phyloP scores from a whole-genome alignment of 2,888 invertebrate species.

The Lasioglossum vierecki region DNA sequence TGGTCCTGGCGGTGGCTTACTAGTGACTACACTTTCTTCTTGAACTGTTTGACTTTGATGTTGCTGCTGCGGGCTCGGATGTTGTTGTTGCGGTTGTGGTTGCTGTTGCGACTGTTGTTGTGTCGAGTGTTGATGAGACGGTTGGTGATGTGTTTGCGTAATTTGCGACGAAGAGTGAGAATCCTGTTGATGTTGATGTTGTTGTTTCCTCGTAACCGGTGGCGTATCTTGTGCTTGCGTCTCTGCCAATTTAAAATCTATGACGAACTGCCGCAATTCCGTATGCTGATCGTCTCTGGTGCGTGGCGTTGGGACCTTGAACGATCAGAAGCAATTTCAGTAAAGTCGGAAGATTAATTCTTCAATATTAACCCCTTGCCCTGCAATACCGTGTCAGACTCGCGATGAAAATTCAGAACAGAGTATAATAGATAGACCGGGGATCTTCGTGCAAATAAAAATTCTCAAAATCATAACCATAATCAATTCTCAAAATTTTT shows the following conservation, averaged over 20 bases:
- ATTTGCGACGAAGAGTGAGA: conserved; percentile 64
- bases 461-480: too few species aligned
- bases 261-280: conserved; percentile 91
- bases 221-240: conserved; percentile 75
- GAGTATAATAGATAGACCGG: too few species aligned
- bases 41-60: conserved; percentile 81
- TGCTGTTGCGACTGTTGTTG: conserved; percentile 68
- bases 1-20: conserved; percentile 77
- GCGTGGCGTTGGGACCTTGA: conserved; percentile 76
- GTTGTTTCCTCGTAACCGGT: conserved; percentile 76
- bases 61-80: conserved; percentile 56
- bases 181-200: conserved; percentile 73
- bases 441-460: too few species aligned
- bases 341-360: neutral
- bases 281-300: conserved; percentile 80
- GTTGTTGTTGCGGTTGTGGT: conserved; percentile 74
- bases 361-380: neutral
- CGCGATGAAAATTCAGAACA: too few species aligned
- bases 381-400: too few species aligned
- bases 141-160: conserved; percentile 70
- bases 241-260: conserved; percentile 90
- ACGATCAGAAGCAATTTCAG: conserved; percentile 24
- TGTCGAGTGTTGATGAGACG: conserved; percentile 70
- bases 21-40: conserved; percentile 79
- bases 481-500: too few species aligned